Base-by-base conservation (phyloP, 92 coral and sea anemone species). In the Zoanthus gigantus region DNA sequence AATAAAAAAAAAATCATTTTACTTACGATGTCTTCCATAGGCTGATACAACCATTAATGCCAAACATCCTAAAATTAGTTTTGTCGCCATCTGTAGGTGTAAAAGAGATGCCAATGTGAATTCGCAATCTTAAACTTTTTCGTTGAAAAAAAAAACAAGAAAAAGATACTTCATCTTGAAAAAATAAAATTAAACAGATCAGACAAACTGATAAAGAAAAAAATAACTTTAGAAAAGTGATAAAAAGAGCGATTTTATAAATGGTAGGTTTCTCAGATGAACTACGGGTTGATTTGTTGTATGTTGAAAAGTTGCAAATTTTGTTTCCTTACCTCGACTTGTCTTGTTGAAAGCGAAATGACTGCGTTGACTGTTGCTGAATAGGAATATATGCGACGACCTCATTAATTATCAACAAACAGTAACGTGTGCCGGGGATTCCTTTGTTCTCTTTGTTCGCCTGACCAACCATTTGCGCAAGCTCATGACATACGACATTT, bases 21-120 rank as follows among this genome's bases (percentile, higher is more conserved):
- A 95, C 98, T 95, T 95, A 95, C 98, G 94, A 85, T 94, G 92
- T 92, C 94, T 92, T 46, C 98, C 99, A 86, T 96, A 94, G 72
- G 98, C 95, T 48, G 95, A 94, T 9, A 91, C 98, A 53, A 94
- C 98, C 94, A 95, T 94, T 76, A 95, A 93, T 83, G 94, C 95
- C 47, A 97, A 76, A 90, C 94, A 94, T 87, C 98, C 98, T 53
- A 92, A 77, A 87, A 97, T 90, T 53, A 97, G 92, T 86, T 97
- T 97, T 83, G 94, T 90, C 88, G 96, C 99, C 99, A 97, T 97
- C 99, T 97, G 86, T 50, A 71, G 82, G 84, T 72, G 63, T 42
- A 54, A 13, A 87, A 73, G 61, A 30, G 13, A 82, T 44, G 83
- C 61, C 84, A 79, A n/a, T 37, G 12, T 10, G 9, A 63, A 2